Base-by-base conservation (phyloP, 2,797 vertebrate genomes). In the Alauda arvensis region DNA sequence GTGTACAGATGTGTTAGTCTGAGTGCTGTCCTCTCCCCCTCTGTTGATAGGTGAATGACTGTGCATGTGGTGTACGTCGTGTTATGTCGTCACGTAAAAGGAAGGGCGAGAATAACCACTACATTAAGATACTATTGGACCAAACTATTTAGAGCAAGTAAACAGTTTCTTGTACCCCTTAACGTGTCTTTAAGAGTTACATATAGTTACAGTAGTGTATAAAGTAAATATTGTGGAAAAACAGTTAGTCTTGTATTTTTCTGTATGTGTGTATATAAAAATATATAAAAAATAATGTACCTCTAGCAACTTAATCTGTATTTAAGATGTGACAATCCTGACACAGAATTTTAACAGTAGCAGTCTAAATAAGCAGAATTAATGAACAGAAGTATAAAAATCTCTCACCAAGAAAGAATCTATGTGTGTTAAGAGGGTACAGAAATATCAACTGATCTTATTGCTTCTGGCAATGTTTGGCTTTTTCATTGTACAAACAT, bases 141-240 rank as follows among this genome's bases (percentile, higher is more conserved):
- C 98, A 99, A 99, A 98, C 95, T 97, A 97, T 97, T 96, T 97
- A 96, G 96, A 96, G 96, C 96, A 96, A 97, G 96, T 95, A 95
- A 96, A 95, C 75, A 94, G 97, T 97, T 98, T 98, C 98, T 97
- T 98, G 98, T 98, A 97, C 97, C 97, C 97, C 98, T 98, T 96
- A 97, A 97, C 94, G 96, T 98, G 98, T 99, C 98, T 97, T 98
- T 98, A 96, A 96, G 97, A 97, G 98, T 98, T 98, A 96, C 98
- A 97, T 98, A 98, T 98, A 98, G 97, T 98, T 98, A 98, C 98
- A 97, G 97, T 99, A 98, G 98, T 97, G 98, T 98, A 98, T 98
- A 98, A 98, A 98, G 98, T 98, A 97, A 99, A 98, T 97, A 98
- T 98, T 96, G 98, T 98, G 98, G 96, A 95, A 97, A 97, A 97